Base-by-base conservation (phyloP, 2,113 vertebrate genomes). In the Cochlearius cochlearius region DNA sequence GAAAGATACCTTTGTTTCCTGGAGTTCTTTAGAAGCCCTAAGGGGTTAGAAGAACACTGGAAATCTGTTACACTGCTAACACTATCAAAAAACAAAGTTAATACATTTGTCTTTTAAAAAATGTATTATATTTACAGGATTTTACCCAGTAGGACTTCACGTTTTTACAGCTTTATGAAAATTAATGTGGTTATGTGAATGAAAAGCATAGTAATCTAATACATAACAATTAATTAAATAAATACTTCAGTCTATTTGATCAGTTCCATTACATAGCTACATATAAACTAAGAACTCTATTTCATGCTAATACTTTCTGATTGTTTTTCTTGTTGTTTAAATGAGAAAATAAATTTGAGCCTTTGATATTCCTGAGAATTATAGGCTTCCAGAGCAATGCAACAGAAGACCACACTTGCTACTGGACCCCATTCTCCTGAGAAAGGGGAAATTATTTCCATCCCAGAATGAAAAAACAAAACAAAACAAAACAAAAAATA, bases 1-100 rank as follows among this genome's bases (percentile, higher is more conserved):
- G 72, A 92, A 90, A 93, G 85, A 95, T 92, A 94, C 36, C 55
- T 96, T 88, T 92, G 88, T 94, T 94, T 94, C 89, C 92, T 91
- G 81, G 66, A 94, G 84, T 71, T 95, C 86, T 86, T 85, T 85
- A 90, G 59, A n/a, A 5, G 5, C 64, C 86, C 76, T 84, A 59
- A 91, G 86, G 84, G 62, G 39, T 81, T 59, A 60, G 83, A 66
- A 84, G 55, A 92, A 74, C 72, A 79, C 59, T 64, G 76, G 74
- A 91, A 97, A 93, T 77, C 60, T 87, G 85, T 86, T 94, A 92
- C 43, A 72, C 63, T 79, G 78, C 39, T 96, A 95, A 84, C 41
- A 58, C 21, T 43, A 72, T 59, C 88, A 92, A 67, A 84, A 95
- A 96, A 71, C 63, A 92, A 90, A 84, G 49, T 83, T 95, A 94